phyloP scores from a whole-genome alignment of 2,113 vertebrate species.

The Sisor rabdophorus region DNA sequence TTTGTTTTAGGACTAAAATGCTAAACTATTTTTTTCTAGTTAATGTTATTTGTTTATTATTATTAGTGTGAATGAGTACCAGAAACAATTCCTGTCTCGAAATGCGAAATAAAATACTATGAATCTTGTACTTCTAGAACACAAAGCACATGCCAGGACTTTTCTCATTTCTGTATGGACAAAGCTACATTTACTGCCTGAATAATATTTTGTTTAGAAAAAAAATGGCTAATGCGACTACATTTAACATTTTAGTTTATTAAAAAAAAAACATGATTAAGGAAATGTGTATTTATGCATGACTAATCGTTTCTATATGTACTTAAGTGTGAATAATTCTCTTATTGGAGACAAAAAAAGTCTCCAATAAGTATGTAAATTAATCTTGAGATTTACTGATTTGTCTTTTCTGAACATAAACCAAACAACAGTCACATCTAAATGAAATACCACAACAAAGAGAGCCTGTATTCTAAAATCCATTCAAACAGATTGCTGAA shows the following conservation, averaged over 20 bases:
- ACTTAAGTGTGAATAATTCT: too few relatives aligned
- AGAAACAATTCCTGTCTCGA: not conserved
- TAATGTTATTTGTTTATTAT: slow-evolving; percentile 7
- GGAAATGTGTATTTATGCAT: not conserved
- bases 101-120: not conserved
- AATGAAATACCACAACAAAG: not conserved
- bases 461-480: not conserved
- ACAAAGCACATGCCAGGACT: not conserved
- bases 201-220: slow-evolving; percentile 54
- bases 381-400: too few relatives aligned
- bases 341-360: too few relatives aligned
- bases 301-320: too few relatives aligned
- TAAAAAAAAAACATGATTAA: not conserved
- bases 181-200: slow-evolving; percentile 19
- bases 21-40: not conserved
- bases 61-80: not conserved
- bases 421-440: slow-evolving; percentile 11
- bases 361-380: too few relatives aligned
- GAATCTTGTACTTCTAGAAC: not conserved
- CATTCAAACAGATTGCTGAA: not conserved
- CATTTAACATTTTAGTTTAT: not conserved
- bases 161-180: slow-evolving; percentile 40
- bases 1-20: too few relatives aligned
- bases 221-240: slow-evolving; percentile 52
- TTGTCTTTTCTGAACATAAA: too few relatives aligned